Conservation (phyloP, 1,140 invertebrate species). For the Agrilus planipennis region DNA sequence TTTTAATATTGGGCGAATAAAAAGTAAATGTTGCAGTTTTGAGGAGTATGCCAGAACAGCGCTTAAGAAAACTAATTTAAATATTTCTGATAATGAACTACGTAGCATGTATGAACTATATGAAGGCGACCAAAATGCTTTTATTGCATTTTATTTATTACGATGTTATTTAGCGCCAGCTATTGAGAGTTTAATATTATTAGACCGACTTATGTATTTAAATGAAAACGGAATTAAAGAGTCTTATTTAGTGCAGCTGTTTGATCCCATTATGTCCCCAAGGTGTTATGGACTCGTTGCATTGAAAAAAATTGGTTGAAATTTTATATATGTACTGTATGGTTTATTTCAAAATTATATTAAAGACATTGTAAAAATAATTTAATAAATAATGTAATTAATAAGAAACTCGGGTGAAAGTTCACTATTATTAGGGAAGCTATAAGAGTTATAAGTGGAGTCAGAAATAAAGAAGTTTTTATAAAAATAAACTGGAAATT, state of each 20-base stretch:
- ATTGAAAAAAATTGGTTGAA: constrained; percentile 25
- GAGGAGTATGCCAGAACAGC: constrained; percentile 52
- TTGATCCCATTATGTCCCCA: constrained; percentile 65
- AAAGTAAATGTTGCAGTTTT: constrained; percentile 44
- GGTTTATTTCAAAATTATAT: constrained; percentile 1
- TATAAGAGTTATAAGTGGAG: too few relatives aligned
- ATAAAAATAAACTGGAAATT: too few relatives aligned
- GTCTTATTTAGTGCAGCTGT: constrained; percentile 56
- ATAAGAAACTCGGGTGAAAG: too few relatives aligned
- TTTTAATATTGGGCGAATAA: constrained; percentile 3
- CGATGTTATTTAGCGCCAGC: constrained; percentile 69
- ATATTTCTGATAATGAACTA: constrained; percentile 32
- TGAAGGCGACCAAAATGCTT: constrained; percentile 43
- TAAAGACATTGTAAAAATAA: too few relatives aligned
- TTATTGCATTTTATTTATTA: constrained; percentile 63
- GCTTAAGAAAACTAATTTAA: constrained; percentile 35
- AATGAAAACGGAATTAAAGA: constrained; percentile 50
- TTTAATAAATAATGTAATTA: too few relatives aligned
- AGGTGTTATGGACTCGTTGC: constrained; percentile 62
- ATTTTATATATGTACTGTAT: constrained; percentile 1
- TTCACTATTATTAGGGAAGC: too few relatives aligned
- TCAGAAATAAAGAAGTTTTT: too few relatives aligned
- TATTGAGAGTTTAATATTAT: constrained; percentile 70
- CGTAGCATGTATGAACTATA: constrained; percentile 40
- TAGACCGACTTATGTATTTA: constrained; percentile 75